Percentiles rank a stretch among this genome's conserved stretches.
These are phyloP conservation scores for Crocuta crocuta DNA, from an alignment of 2,113 vertebrate species.

Conservation along the genomic window DNA sequence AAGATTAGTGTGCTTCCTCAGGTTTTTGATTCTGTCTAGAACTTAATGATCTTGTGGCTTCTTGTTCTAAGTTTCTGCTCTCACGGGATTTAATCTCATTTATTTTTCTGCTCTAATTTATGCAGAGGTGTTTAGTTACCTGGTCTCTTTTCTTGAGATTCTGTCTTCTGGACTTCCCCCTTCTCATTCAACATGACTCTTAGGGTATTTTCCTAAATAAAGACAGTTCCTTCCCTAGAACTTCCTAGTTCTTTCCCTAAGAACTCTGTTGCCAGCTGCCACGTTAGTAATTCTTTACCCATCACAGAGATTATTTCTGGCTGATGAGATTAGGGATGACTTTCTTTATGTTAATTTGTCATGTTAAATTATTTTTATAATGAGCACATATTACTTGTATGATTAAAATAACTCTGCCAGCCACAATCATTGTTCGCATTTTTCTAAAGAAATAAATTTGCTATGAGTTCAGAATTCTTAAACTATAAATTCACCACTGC, in stretches of 20 bases:
- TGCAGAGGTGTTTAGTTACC: not conserved
- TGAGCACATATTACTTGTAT: not conserved
- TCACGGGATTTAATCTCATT: not conserved
- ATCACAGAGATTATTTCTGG: not conserved
- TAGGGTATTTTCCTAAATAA: constrained; percentile 2
- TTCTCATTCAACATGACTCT: not conserved
- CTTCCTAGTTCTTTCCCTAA: not conserved
- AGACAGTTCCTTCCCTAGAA: not conserved
- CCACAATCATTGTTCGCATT: not conserved
- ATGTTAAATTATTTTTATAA: constrained; percentile 2
- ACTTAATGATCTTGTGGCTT: not conserved
- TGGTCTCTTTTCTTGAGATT: not conserved
- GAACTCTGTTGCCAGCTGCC: too few species aligned
- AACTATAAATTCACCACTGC: not conserved
- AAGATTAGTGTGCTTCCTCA: not conserved
- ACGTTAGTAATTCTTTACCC: not conserved
- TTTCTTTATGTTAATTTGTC: not conserved
- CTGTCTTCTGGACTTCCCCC: not conserved
- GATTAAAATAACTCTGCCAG: constrained; percentile 1
- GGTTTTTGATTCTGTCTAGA: not conserved
- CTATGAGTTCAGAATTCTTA: not conserved
- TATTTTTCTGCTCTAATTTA: not conserved
- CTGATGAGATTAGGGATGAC: not conserved
- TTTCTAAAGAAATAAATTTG: not conserved
- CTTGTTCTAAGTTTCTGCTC: not conserved